Percentiles rank a stretch among this genome's conserved stretches.
phyloP scores from a whole-genome alignment of 2,797 vertebrate species.

The Tenualosa ilisha region DNA sequence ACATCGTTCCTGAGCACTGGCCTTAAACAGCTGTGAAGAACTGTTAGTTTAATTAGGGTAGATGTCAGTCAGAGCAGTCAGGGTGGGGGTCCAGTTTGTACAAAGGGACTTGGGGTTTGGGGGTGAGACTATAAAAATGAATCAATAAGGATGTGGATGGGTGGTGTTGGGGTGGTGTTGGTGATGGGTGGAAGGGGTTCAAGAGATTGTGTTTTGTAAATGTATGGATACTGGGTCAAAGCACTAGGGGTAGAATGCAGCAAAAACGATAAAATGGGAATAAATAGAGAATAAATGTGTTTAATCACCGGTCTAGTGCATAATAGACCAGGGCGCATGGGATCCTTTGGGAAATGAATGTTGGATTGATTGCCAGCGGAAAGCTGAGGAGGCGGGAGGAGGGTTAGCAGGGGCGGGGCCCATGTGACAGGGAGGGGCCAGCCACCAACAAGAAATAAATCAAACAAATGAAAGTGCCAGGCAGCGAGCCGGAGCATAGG shows the following conservation, averaged over 20 bases:
- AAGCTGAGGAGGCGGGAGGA: background rate
- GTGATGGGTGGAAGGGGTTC: background rate
- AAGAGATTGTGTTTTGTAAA: background rate
- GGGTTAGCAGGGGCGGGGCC: background rate
- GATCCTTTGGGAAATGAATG: background rate
- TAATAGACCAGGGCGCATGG: background rate
- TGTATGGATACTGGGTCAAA: background rate
- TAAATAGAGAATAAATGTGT: background rate
- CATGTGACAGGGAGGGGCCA: slow-evolving; percentile 27
- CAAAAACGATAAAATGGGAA: background rate
- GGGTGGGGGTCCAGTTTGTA: background rate
- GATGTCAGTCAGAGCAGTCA: slow-evolving; percentile 41
- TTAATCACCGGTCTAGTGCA: slow-evolving; percentile 5
- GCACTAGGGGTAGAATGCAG: background rate
- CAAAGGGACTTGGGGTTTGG: slow-evolving; percentile 14
- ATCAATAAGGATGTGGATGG: background rate
- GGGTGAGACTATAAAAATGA: slow-evolving; percentile 32
- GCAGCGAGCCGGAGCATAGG: background rate
- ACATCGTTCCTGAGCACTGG: slow-evolving; percentile 43
- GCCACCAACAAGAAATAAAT: slow-evolving; percentile 40
- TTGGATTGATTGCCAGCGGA: background rate
- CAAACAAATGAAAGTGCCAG: slow-evolving; percentile 42
- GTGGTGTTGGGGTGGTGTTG: background rate
- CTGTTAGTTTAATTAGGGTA: slow-evolving; percentile 62
- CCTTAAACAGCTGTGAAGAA: slow-evolving; percentile 59